phyloP scores from a whole-genome alignment of 2,888 invertebrate genomes.

The Muscina levida region DNA sequence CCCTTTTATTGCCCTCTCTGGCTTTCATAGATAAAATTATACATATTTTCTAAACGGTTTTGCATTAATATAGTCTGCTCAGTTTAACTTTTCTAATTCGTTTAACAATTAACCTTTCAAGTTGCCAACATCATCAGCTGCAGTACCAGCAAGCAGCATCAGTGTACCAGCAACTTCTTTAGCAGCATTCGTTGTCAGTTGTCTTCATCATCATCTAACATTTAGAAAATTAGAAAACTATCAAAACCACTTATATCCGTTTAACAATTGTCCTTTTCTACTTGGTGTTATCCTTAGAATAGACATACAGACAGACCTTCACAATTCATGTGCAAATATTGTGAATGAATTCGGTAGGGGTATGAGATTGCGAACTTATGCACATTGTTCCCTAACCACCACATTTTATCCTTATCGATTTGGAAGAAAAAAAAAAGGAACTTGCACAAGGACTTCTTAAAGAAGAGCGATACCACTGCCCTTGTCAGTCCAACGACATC shows the following conservation, averaged over 20 bases:
- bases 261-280: conserved; percentile 35
- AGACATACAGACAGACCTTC: conserved; percentile 4
- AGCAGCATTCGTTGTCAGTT: too few relatives aligned
- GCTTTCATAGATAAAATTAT: neutral
- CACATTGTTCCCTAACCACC: conserved; percentile 42
- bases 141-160: conserved; percentile 1
- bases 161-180: too few relatives aligned
- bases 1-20: neutral
- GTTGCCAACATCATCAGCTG: neutral
- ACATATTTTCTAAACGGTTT: neutral
- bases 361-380: neutral
- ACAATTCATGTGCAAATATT: conserved; percentile 49
- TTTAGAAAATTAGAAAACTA: conserved; percentile 36
- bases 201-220: neutral
- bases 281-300: neutral
- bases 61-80: conserved; percentile 6
- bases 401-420: conserved; percentile 49
- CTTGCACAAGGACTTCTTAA: conserved; percentile 21
- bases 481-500: neutral
- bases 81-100: conserved; percentile 35
- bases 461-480: neutral
- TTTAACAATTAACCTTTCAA: conserved; percentile 39
- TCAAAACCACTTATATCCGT: conserved; percentile 32
- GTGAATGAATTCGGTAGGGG: neutral
- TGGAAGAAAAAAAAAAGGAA: conserved; percentile 13